Conservation (phyloP, 2,888 invertebrate species). For the Temnothorax unifasciatus region DNA sequence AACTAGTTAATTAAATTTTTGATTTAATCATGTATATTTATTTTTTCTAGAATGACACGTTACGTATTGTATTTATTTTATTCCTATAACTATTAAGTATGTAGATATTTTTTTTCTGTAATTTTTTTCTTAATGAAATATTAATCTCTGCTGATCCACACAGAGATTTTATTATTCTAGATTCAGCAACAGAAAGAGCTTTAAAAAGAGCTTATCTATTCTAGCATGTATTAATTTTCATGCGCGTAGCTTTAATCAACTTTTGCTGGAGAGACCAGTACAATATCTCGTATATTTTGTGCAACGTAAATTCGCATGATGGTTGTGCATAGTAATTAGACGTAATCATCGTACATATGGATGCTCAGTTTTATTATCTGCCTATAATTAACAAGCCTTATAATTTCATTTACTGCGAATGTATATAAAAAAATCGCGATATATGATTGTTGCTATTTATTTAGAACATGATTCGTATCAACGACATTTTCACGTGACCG, state of each 20-base stretch:
- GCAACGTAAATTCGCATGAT: slow-evolving; percentile 13
- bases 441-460: slow-evolving; percentile 8
- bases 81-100: neutral
- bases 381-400: slow-evolving; percentile 8
- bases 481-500: slow-evolving; percentile 3
- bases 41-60: neutral
- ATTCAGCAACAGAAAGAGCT: slow-evolving; percentile 41
- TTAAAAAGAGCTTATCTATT: slow-evolving; percentile 54
- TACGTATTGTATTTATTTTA: neutral
- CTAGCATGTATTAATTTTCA: slow-evolving; percentile 41
- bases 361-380: slow-evolving; percentile 35
- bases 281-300: slow-evolving; percentile 24
- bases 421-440: slow-evolving; percentile 4
- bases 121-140: slow-evolving; percentile 4
- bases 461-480: slow-evolving; percentile 10
- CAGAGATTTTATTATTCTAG: neutral
- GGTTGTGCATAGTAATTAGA: slow-evolving; percentile 35
- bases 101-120: neutral
- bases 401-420: neutral
- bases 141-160: neutral
- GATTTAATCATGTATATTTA: neutral
- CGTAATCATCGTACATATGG: slow-evolving; percentile 41
- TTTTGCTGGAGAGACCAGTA: neutral
- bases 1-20: neutral
- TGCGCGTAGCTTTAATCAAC: slow-evolving; percentile 27